Percentiles rank a stretch among this genome's conserved stretches.
phyloP scores from a whole-genome alignment of 2,113 vertebrate species.

The Hoplias malabaricus region DNA sequence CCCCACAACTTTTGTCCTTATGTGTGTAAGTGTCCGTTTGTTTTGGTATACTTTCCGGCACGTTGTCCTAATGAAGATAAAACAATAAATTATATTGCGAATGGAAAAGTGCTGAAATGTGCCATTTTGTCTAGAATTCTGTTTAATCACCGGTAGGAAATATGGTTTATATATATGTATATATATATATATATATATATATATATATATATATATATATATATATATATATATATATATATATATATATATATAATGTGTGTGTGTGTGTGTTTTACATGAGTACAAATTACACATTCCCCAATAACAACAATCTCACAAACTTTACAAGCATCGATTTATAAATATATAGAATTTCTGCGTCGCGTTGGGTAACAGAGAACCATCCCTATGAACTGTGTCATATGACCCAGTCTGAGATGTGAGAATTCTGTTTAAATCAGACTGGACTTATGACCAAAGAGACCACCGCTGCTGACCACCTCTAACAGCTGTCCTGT shows the following conservation, averaged over 20 bases:
- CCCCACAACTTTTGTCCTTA: background rate
- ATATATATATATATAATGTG: too few species aligned
- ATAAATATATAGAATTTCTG: background rate
- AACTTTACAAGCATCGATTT: background rate
- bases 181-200: too few species aligned
- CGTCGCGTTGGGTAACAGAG: background rate
- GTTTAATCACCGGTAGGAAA: too few species aligned
- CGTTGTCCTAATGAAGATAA: too few species aligned
- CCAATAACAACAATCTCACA: background rate
- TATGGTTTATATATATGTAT: too few species aligned
- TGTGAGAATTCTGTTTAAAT: slow-evolving; percentile 15
- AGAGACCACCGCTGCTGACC: background rate
- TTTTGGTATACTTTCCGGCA: background rate
- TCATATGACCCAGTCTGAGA: background rate
- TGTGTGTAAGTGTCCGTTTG: background rate
- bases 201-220: too few species aligned
- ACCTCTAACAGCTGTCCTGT: slow-evolving; percentile 8
- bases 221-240: too few species aligned
- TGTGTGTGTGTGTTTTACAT: background rate
- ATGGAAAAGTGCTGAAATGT: too few species aligned
- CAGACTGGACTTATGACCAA: background rate
- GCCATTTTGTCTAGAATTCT: too few species aligned
- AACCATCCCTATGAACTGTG: background rate
- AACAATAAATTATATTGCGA: too few species aligned
- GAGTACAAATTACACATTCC: background rate